phyloP scores from a whole-genome alignment of 2,113 vertebrate genomes.

The Colossoma macropomum region DNA sequence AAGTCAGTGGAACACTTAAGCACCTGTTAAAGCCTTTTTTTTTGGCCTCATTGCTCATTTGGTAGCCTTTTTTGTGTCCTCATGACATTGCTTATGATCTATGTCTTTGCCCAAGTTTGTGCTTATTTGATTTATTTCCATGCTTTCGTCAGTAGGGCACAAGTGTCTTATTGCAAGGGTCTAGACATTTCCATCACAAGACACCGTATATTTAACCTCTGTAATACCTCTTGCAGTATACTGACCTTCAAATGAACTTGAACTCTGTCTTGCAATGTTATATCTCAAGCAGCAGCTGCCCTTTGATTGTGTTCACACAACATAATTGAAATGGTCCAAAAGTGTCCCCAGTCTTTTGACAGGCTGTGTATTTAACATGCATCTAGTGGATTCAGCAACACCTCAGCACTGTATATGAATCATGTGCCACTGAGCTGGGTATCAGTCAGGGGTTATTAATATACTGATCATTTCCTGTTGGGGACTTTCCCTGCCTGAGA shows the following conservation, averaged over 20 bases:
- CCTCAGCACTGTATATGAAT: neutral
- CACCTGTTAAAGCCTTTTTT: too few species aligned
- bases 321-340: too few species aligned
- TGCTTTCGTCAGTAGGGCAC: neutral
- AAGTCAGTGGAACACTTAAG: too few species aligned
- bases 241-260: neutral
- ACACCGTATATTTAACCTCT: neutral
- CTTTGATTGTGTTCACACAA: too few species aligned
- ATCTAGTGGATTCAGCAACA: neutral
- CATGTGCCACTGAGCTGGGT: too few species aligned
- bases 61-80: neutral
- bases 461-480: conserved; percentile 9
- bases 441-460: neutral
- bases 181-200: neutral
- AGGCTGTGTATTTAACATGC: neutral
- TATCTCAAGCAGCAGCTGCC: neutral
- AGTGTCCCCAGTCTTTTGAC: neutral
- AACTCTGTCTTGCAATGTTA: neutral
- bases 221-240: neutral
- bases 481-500: conserved; percentile 1
- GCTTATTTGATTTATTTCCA: neutral
- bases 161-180: neutral
- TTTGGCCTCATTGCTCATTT: too few species aligned
- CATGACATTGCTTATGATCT: neutral
- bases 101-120: neutral